Conservation (phyloP, 2,888 invertebrate species). For the Blastobasis lacticolella region DNA sequence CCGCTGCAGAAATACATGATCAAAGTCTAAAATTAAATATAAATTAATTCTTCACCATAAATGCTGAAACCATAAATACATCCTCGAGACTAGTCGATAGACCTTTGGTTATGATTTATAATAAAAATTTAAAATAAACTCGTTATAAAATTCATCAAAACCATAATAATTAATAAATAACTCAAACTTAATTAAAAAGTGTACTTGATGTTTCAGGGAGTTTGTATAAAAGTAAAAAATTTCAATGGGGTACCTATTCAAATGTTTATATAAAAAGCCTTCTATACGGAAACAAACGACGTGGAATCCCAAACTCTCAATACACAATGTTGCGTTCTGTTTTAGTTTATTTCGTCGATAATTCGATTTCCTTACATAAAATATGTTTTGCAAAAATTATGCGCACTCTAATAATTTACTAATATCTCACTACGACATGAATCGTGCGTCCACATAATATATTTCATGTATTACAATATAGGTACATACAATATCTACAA, state of each 20-base stretch:
- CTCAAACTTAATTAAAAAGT: too few relatives aligned
- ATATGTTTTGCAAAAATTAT: conserved; percentile 18
- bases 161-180: conserved; percentile 1
- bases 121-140: conserved; percentile 12
- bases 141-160: conserved; percentile 13
- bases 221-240: conserved; percentile 1
- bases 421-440: conserved; percentile 32
- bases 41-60: conserved; percentile 17
- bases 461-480: not conserved
- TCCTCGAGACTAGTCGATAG: conserved; percentile 56
- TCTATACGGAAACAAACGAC: too few relatives aligned
- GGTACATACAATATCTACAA: conserved; percentile 30
- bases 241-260: conserved; percentile 13
- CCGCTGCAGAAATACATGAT: too few relatives aligned
- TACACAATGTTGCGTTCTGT: too few relatives aligned
- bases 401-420: conserved; percentile 20
- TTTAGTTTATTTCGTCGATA: too few relatives aligned
- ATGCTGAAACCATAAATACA: conserved; percentile 53
- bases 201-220: too few relatives aligned
- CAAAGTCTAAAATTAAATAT: too few relatives aligned
- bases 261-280: too few relatives aligned
- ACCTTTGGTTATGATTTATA: conserved; percentile 62
- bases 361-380: not conserved
- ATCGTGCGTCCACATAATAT: conserved; percentile 30
- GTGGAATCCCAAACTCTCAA: too few relatives aligned